Base-by-base conservation (phyloP, 1,140 invertebrate genomes). In the Listronotus bonariensis region DNA sequence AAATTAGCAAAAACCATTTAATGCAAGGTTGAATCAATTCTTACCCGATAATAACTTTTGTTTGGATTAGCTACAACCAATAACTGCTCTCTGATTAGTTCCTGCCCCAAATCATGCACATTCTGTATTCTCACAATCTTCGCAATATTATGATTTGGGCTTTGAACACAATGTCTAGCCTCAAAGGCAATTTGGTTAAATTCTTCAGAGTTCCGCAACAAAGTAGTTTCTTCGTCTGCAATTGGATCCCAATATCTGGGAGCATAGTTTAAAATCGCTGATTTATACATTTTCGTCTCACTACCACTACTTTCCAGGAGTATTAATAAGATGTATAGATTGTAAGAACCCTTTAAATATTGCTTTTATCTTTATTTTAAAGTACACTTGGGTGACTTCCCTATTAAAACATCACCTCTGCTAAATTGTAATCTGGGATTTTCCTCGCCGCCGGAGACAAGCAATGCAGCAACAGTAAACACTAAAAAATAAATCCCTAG, bases 71-170 rank as follows among this genome's bases (percentile, higher is more conserved):
- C 14, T 1, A n/a, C 32, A 3, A 57, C 17, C 31, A 57, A 32
- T 6, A 57, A 12, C 14, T 57, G 54, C 14, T 57, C 54, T 31
- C 38, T 15, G 3, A 57, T 57, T 6, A 57, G 31, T 18, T 43
- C 3, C 14, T 57, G 54, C 1, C 54, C 54, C 15, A 57, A 46
- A 20, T 57, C 54, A 26, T 57, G 40, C 3, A 57, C 20, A 43
- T 57, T 57, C 32, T 57, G 54, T 3, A 57, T 43, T 14, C 54
- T 9, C 1, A 10, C 32, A 18, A 57, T 57, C n/a, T 43, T 31
- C 1, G 15, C 5, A 14, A 57, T 26, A 43, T 9, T 1, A 6
- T 26, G 14, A 12, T 43, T 18, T 10, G 4, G 3, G 18, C n/a
- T 42, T 41, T 42, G 0, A 7, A 57, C 1, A 17, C 38, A 38